Evolutionary conservation across 2,888 invertebrate species (phyloP).

Genomic region (Abrostola tripartita): DNA sequence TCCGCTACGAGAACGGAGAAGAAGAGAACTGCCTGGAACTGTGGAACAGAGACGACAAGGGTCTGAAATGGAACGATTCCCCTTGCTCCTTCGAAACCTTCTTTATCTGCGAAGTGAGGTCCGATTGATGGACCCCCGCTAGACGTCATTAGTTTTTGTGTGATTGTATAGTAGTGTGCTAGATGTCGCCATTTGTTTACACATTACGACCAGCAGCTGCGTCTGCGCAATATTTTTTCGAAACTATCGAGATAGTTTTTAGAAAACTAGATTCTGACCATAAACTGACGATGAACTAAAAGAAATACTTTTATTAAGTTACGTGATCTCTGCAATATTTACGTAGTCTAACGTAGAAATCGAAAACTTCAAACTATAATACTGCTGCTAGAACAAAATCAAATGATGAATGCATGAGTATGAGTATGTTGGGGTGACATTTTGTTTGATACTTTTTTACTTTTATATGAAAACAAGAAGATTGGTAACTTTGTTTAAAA

Average conservation of each 20-base stretch:
- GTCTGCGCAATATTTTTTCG: slow-evolving; percentile 37
- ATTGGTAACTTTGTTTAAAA: slow-evolving; percentile 17
- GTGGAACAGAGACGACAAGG: slow-evolving; percentile 97
- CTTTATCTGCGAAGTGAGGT: slow-evolving; percentile 96
- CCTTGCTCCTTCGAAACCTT: slow-evolving; percentile 97
- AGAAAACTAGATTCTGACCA: slow-evolving; percentile 33
- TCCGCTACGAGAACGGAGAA: slow-evolving; percentile 97
- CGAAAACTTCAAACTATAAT: neutral
- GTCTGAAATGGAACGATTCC: slow-evolving; percentile 97
- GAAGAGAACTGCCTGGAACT: slow-evolving; percentile 97
- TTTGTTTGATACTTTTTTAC: slow-evolving; percentile 12
- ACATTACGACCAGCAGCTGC: slow-evolving; percentile 34
- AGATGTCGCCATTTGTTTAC: slow-evolving; percentile 62
- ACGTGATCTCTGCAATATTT: slow-evolving; percentile 37
- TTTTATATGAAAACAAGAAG: slow-evolving; percentile 5
- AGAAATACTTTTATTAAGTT: slow-evolving; percentile 14
- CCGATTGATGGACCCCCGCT: slow-evolving; percentile 72
- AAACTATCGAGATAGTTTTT: slow-evolving; percentile 39
- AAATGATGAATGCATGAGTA: slow-evolving; percentile 19
- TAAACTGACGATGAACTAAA: neutral
- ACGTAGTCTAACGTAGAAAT: neutral
- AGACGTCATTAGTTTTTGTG: slow-evolving; percentile 58
- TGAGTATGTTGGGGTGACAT: slow-evolving; percentile 11
- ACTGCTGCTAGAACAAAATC: slow-evolving; percentile 26
- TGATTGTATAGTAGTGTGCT: slow-evolving; percentile 70